phyloP scores from a whole-genome alignment of 2,113 vertebrate species.

The Mixornis gularis region DNA sequence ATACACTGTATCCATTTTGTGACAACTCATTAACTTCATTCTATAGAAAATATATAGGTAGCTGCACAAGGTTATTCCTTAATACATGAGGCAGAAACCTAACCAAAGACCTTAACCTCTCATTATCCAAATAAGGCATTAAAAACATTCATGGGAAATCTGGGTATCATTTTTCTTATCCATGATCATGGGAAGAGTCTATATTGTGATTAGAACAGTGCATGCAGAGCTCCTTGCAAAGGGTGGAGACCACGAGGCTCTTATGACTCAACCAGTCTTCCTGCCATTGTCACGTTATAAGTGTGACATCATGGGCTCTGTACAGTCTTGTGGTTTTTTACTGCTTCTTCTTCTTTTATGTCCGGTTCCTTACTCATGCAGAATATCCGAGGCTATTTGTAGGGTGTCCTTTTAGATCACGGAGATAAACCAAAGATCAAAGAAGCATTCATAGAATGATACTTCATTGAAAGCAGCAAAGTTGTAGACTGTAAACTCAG shows the following conservation, averaged over 20 bases:
- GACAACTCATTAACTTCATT: not conserved
- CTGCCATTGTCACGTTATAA: rapidly evolving
- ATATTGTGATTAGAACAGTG: not conserved
- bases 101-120: not conserved
- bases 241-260: not conserved
- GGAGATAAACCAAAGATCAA: not conserved
- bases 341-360: not conserved
- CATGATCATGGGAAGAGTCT: not conserved
- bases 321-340: not conserved
- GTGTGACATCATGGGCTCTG: rapidly evolving
- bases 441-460: not conserved
- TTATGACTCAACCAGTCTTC: not conserved
- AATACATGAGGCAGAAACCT: not conserved
- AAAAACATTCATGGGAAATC: not conserved
- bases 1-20: not conserved
- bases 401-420: not conserved
- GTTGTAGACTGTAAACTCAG: conserved; percentile 5
- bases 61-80: not conserved
- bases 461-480: not conserved
- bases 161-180: not conserved
- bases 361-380: not conserved
- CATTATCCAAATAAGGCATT: not conserved
- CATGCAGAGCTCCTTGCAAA: not conserved
- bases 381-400: not conserved
- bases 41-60: not conserved